Conservation (phyloP, 2,888 invertebrate genomes). For the Melanchra persicariae region DNA sequence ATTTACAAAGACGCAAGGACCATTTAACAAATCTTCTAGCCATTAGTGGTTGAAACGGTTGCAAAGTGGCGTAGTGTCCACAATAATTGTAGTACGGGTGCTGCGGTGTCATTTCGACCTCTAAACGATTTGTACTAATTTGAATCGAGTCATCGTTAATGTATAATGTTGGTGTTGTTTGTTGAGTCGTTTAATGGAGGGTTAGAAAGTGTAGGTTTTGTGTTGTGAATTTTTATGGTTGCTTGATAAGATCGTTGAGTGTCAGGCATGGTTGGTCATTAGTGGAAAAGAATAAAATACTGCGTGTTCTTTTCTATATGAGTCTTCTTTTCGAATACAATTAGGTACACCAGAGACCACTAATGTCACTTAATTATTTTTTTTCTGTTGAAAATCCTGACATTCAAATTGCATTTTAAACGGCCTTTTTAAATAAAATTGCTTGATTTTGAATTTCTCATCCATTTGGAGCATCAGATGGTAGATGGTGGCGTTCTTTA, state of each 20-base stretch:
- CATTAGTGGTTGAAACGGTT: slow-evolving; percentile 63
- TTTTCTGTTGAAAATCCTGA: too few species aligned
- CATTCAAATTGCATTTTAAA: too few species aligned
- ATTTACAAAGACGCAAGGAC: slow-evolving; percentile 62
- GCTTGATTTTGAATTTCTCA: too few species aligned
- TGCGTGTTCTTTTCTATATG: too few species aligned
- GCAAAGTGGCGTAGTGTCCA: slow-evolving; percentile 57
- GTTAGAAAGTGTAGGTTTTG: background rate
- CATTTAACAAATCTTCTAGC: slow-evolving; percentile 66
- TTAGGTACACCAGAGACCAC: too few species aligned
- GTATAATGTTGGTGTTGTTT: slow-evolving; percentile 30
- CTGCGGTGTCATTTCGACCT: slow-evolving; percentile 49
- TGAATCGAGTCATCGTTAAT: slow-evolving; percentile 56
- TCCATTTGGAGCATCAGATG: too few species aligned
- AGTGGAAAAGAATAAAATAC: too few species aligned
- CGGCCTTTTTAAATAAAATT: too few species aligned
- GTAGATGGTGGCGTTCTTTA: too few species aligned
- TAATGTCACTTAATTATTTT: too few species aligned
- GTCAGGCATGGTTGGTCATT: too few species aligned
- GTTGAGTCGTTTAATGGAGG: slow-evolving; percentile 29
- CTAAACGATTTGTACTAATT: slow-evolving; percentile 61
- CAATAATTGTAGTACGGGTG: slow-evolving; percentile 57
- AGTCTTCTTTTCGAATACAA: too few species aligned
- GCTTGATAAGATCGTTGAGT: background rate
- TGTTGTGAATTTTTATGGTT: background rate